Evolutionary conservation across 2,888 invertebrate genomes (phyloP), one percentile per base, ranked within the genome.

Genomic region (Mythimna vitellina): DNA sequence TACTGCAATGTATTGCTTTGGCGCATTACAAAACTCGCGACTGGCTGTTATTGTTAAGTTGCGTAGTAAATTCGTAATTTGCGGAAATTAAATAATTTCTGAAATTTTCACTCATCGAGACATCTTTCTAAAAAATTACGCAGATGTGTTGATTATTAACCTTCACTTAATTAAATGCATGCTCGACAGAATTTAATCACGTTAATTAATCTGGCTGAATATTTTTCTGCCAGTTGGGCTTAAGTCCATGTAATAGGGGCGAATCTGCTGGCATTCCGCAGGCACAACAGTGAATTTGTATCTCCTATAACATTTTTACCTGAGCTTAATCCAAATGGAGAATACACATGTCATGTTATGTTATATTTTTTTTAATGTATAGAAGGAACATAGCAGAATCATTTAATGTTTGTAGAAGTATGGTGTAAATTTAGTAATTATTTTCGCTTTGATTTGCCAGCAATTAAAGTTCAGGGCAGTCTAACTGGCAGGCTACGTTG

Each of bases 51-150:
- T n/a, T n/a, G 8, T 35, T 35, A 68, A 69, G 12, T 61, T 57
- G 38, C 42, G 8, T 51, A n/a, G 20, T 12, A 17, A 8, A n/a
- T 20, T 9, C 10, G 3, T 8, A 1, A 51, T n/a, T 6, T 51
- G 7, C 51, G 49, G 12, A 64, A 64, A 79, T 60, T 79, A 65
- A 79, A 56, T 78, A 54, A 73, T 73, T 61, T 57, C 42, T 53
- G 22, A 51, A 78, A 29, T 68, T 68, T 51, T 6, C 22, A 38
- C 54, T 64, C 22, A 29, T 56, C 54, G 64, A 61, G 35, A 61
- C 29, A 62, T 64, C 75, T 29, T 53, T n/a, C 53, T 68, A 32
- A 35, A 20, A 63, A 68, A 51, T 78, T 79, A 51, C 12, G 7
- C 22, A 51, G 51, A 38, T 46, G 63, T 68, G 35, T 57, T 68